Evolutionary conservation across 2,888 invertebrate genomes (phyloP).

Genomic region (Flexamia atlantica): DNA sequence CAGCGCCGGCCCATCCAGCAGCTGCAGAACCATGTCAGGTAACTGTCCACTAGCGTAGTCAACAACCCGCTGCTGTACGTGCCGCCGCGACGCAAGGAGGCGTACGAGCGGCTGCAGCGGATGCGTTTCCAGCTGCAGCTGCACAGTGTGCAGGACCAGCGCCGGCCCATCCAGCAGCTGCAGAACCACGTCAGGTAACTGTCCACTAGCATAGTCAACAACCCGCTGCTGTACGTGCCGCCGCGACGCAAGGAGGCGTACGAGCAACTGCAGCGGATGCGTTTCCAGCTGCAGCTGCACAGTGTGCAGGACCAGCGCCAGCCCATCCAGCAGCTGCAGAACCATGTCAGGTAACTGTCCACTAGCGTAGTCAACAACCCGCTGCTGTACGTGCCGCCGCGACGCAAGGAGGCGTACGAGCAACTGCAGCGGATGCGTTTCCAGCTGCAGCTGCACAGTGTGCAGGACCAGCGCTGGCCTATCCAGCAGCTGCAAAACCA

Average conservation of each 20-base stretch:
- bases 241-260: conserved; percentile 94
- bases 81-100: conserved; percentile 92
- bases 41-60: too few species aligned
- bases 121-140: conserved; percentile 97
- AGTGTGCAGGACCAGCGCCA: conserved; percentile 94
- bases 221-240: conserved; percentile 90
- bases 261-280: conserved; percentile 93
- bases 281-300: conserved; percentile 95
- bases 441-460: conserved; percentile 93
- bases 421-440: conserved; percentile 95
- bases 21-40: conserved; percentile 87
- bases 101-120: conserved; percentile 91
- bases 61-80: conserved; percentile 95
- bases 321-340: conserved; percentile 95
- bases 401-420: conserved; percentile 93
- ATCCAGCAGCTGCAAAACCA: conserved; percentile 95
- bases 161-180: conserved; percentile 93
- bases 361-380: conserved; percentile 99
- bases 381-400: conserved; percentile 89
- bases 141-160: conserved; percentile 93
- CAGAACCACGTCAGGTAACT: conserved; percentile 85
- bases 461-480: conserved; percentile 94
- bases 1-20: conserved; percentile 95
- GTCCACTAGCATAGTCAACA: too few species aligned
- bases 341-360: conserved; percentile 85